Base-by-base conservation (phyloP, 2,797 vertebrate genomes). In the Sebastiscus tertius region DNA sequence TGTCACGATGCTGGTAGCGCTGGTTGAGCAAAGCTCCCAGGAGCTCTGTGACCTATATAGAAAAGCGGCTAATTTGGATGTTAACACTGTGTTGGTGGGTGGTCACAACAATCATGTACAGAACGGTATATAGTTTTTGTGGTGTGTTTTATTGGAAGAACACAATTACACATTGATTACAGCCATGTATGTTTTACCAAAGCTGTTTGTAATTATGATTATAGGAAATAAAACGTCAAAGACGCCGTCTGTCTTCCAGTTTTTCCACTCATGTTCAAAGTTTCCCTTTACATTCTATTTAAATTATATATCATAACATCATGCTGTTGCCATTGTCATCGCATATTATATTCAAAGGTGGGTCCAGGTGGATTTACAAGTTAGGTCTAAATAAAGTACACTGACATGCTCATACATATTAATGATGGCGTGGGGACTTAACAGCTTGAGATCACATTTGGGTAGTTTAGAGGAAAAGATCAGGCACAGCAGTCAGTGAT, bases 11-110 rank as follows among this genome's bases (percentile, higher is more conserved):
- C 84, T 87, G 81, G 85, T 83, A 80, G 72, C 65, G 87, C 86
- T 86, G 81, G 87, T 84, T 81, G 71, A 87, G 80, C 75, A 46
- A 36, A 78, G 59, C 71, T 89, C 91, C 89, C 88, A 62, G 69
- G 89, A 92, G 90, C 79, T 75, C 54, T 1, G 60, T 89, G 90
- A 87, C 91, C 89, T 89, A 93, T 75, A 88, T 87, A 93, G 71
- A 71, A 81, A 85, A 89, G 39, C 52, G 27, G 14, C 81, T 87
- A 78, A 87, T 93, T 88, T 92, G 77, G 81, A 90, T 85, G 59
- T 86, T 73, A 82, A 88, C 87, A 62, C 59, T 58, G 62, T 73
- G 82, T 82, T 36, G 29, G 55, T 73, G 80, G 76, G 82, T 84
- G 87, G 88, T 81, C 88, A 84, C 55, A 78, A 79, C 80, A 84